Evolutionary conservation across 2,113 vertebrate species (phyloP), one percentile per base, ranked within the genome.

Genomic region (Peromyscus maniculatus): DNA sequence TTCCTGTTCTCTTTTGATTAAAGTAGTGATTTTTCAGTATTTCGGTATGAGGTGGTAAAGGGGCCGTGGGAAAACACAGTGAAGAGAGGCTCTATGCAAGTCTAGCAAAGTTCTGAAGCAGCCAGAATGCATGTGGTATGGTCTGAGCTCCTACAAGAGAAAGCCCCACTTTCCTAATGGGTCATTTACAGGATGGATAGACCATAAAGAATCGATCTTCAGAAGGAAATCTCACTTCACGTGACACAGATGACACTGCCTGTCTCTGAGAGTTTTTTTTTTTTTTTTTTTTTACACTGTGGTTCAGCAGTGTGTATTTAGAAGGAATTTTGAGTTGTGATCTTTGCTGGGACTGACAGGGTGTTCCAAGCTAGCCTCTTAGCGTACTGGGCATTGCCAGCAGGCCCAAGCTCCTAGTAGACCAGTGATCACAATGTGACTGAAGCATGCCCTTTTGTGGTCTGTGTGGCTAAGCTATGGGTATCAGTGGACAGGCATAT

Each of bases 1-100:
- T 91, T 84, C 67, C 28, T 62, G 33, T 28, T 94, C 31, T 79
- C 87, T 96, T 95, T 97, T 80, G 43, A 69, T 62, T 78, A 46
- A 79, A 55, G 26, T 92, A 16, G 77, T 87, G 69, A 26, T 88
- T 92, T 71, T 43, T 83, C 39, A 55, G 17, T 87, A 15, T 80
- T 92, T 94, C 88, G 74, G 66, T 55, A 79, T 59, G 62, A 93
- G 69, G 71, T 74, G 46, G 13, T 55, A 57, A 11, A 82, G 36
- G 55, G 22, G 17, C 49, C 31, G 6, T 66, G 46, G 71, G 24
- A 95, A 93, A 88, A 1, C 1, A 84, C 1, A 6, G 28, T 95
- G 77, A 89, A 72, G 64, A 83, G 62, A 75, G 57, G 84, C 55
- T 75, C 7, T 82, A 55, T 31, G 84, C 89, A 91, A 55, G 1